A percentile compares a stretch with the other conserved stretches of the same genome.
These are phyloP conservation scores for Hippocampus guttulatus DNA, from an alignment of 2,113 vertebrate genomes.

Conservation along the genomic window DNA sequence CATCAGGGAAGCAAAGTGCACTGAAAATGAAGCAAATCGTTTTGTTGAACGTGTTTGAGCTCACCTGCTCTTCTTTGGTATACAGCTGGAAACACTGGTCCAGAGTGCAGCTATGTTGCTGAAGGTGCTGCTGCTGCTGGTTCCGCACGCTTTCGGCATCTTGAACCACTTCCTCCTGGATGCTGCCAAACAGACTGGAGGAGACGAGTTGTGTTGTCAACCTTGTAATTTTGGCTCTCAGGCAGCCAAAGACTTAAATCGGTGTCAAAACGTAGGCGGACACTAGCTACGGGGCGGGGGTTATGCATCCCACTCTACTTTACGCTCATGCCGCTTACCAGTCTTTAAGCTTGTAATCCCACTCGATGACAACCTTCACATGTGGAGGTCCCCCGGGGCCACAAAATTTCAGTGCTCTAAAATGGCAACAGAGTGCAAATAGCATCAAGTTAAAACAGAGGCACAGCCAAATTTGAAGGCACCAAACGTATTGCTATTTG, in stretches of 20 bases:
- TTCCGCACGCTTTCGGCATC: slow-evolving; percentile 83
- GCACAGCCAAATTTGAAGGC: neutral
- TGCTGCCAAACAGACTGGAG: slow-evolving; percentile 83
- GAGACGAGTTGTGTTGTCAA: neutral
- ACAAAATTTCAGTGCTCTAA: slow-evolving; percentile 80
- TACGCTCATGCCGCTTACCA: slow-evolving; percentile 22
- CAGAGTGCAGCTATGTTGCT: slow-evolving; percentile 88
- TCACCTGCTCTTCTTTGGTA: slow-evolving; percentile 97
- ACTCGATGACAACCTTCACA: slow-evolving; percentile 82
- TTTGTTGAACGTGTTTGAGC: neutral
- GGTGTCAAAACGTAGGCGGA: neutral
- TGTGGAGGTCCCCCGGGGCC: slow-evolving; percentile 79
- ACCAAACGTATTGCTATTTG: neutral
- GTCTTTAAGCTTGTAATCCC: slow-evolving; percentile 80
- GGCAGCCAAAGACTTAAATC: neutral
- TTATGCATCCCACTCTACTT: neutral
- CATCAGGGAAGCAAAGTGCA: neutral
- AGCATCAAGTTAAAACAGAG: neutral
- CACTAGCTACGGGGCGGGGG: neutral
- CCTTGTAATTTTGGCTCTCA: neutral
- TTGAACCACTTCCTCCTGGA: slow-evolving; percentile 87
- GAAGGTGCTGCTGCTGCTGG: slow-evolving; percentile 85
- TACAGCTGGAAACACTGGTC: slow-evolving; percentile 94
- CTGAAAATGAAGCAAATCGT: neutral
- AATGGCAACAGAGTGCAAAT: slow-evolving; percentile 1